Percentiles rank a stretch among this genome's conserved stretches.
Conservation (phyloP, 2,113 vertebrate genomes). For the Seriola rivoliana region DNA sequence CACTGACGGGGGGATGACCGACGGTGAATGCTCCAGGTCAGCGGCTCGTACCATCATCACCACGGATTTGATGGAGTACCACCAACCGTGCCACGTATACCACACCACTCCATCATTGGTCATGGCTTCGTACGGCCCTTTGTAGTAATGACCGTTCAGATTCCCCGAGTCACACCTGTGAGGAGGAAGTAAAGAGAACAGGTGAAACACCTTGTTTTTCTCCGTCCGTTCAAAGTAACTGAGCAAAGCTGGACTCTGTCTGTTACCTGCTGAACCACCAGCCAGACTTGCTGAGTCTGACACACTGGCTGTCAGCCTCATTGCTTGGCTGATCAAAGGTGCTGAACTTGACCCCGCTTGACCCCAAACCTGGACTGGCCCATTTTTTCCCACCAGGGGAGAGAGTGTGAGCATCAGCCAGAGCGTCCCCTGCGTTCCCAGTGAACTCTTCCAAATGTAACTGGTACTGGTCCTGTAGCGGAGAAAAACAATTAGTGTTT, state of each 20-base stretch:
- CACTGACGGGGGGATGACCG: background rate
- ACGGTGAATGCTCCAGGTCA: slow-evolving; percentile 78
- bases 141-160: slow-evolving; percentile 89
- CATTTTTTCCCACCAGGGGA: too few relatives aligned
- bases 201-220: background rate
- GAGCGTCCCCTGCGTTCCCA: slow-evolving; percentile 65
- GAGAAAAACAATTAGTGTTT: background rate
- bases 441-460: slow-evolving; percentile 73
- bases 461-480: slow-evolving; percentile 71
- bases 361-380: background rate
- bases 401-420: background rate
- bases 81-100: slow-evolving; percentile 94
- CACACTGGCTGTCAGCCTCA: slow-evolving; percentile 20
- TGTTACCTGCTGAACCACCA: slow-evolving; percentile 80
- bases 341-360: slow-evolving; percentile 67
- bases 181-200: slow-evolving; percentile 11
- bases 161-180: slow-evolving; percentile 92
- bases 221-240: too few relatives aligned
- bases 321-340: slow-evolving; percentile 64
- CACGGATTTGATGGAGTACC: slow-evolving; percentile 93
- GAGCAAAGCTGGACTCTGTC: background rate
- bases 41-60: slow-evolving; percentile 92
- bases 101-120: slow-evolving; percentile 89
- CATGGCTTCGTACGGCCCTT: slow-evolving; percentile 83
- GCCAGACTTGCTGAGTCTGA: slow-evolving; percentile 70